Conservation (phyloP, 30 jellyfish, hydroid and myxozoan species). For the Cassiopea andromeda region DNA sequence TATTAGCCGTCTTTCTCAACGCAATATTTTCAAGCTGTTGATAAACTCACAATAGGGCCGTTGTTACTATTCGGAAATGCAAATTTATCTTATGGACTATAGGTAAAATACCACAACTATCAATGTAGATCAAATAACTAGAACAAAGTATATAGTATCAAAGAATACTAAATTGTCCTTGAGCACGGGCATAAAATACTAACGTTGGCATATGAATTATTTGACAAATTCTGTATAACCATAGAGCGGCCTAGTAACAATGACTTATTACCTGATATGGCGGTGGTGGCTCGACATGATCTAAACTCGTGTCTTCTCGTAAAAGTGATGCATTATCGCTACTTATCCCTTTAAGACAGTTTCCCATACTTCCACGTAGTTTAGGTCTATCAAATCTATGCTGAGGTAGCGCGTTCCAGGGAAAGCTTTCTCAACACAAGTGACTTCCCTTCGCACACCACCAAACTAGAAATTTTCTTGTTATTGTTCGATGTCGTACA, state of each 20-base stretch:
- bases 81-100: too few relatives aligned
- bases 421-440: not conserved
- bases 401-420: not conserved
- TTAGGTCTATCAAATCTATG: not conserved
- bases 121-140: too few relatives aligned
- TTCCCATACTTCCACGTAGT: slow-evolving; percentile 43
- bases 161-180: too few relatives aligned
- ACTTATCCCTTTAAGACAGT: slow-evolving; percentile 72
- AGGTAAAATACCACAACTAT: too few relatives aligned
- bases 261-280: slow-evolving; percentile 73
- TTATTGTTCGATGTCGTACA: slow-evolving; percentile 4
- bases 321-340: slow-evolving; percentile 72
- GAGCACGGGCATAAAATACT: too few relatives aligned
- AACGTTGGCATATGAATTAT: too few relatives aligned
- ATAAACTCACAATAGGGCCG: too few relatives aligned
- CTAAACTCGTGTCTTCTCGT: slow-evolving; percentile 75
- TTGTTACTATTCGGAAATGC: too few relatives aligned
- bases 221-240: too few relatives aligned
- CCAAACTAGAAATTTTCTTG: slow-evolving; percentile 6
- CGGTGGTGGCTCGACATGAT: slow-evolving; percentile 89
- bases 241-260: not conserved
- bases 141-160: too few relatives aligned
- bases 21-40: too few relatives aligned
- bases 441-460: not conserved
- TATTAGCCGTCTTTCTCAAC: too few relatives aligned